phyloP scores from a whole-genome alignment of 2,113 vertebrate genomes.

The Coturnix japonica region DNA sequence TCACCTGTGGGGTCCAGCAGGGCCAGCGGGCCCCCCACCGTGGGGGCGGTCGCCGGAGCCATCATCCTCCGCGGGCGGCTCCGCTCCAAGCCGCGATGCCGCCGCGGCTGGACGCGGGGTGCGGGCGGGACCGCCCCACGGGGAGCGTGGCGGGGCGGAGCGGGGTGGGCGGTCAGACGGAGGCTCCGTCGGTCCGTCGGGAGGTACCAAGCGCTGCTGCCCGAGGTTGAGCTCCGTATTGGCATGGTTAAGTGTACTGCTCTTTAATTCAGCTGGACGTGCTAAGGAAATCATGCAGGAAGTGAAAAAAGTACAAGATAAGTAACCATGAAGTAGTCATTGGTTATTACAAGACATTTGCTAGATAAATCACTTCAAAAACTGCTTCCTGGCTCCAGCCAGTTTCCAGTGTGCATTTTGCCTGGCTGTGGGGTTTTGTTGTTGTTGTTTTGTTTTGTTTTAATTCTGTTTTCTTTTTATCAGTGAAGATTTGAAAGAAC shows the following conservation, averaged over 20 bases:
- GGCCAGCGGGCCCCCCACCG: conserved; percentile 37
- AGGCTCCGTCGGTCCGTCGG: too few species aligned
- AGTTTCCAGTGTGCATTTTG: neutral
- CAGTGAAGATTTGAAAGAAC: neutral
- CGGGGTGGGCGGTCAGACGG: neutral
- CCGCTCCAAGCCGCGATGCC: neutral
- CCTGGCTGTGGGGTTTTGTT: neutral
- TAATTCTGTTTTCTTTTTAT: neutral
- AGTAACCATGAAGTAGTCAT: neutral
- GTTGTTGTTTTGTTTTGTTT: neutral
- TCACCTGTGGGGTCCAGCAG: conserved; percentile 72
- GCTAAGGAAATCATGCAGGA: neutral
- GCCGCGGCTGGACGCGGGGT: neutral
- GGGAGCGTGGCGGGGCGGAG: neutral
- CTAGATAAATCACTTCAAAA: neutral
- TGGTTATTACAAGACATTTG: neutral
- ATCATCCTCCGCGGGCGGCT: neutral
- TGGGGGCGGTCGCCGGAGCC: neutral
- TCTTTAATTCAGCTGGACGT: neutral
- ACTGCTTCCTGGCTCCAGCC: neutral
- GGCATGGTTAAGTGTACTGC: neutral
- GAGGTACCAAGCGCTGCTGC: too few species aligned
- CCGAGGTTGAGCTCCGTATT: too few species aligned
- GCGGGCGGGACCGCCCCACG: neutral
- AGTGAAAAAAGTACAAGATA: neutral